Evolutionary conservation across 2,113 vertebrate genomes (phyloP).

Genomic region (Eurypyga helias): DNA sequence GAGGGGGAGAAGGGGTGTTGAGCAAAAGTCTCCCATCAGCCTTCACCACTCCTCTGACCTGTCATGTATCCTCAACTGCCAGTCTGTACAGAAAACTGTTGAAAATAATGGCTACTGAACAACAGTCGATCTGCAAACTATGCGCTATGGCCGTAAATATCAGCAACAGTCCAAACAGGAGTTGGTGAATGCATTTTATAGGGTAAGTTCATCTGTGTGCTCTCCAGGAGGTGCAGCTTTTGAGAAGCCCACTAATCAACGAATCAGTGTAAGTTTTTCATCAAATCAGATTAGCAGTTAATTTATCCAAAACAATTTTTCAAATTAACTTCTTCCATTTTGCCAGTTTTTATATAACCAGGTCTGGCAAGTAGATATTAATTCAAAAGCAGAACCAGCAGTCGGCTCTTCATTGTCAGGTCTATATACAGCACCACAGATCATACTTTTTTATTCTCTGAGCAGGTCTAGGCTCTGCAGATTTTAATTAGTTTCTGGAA

Average conservation of each 20-base stretch:
- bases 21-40: neutral
- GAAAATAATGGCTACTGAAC: neutral
- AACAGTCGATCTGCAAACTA: neutral
- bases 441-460: neutral
- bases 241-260: neutral
- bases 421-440: neutral
- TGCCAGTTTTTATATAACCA: neutral
- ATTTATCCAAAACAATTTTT: neutral
- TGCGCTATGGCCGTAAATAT: neutral
- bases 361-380: neutral
- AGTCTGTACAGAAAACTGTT: neutral
- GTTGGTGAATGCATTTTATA: neutral
- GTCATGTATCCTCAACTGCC: neutral
- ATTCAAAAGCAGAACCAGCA: neutral
- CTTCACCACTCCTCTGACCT: neutral
- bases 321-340: neutral
- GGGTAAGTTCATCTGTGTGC: neutral
- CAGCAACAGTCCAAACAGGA: neutral
- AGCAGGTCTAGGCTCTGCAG: neutral
- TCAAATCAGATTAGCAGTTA: neutral
- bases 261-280: neutral
- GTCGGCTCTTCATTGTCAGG: neutral
- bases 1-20: no score
- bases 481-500: neutral
- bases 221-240: neutral